Percentiles rank a stretch among this genome's conserved stretches.
phyloP scores from a whole-genome alignment of 2,888 invertebrate genomes.

The Microctonus hyperodae region DNA sequence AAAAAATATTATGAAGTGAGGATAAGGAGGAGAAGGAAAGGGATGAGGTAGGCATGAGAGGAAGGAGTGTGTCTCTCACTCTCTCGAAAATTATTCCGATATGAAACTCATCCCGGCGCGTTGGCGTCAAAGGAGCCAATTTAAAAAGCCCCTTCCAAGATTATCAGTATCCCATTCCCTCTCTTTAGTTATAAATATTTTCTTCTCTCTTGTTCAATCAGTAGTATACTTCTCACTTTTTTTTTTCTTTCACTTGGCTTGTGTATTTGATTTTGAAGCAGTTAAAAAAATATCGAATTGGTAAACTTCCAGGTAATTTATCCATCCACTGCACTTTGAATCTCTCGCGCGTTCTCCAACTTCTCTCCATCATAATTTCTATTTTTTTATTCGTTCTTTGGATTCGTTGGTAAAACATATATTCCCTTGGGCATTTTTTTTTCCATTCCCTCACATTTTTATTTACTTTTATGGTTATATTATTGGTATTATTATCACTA shows the following conservation, averaged over 20 bases:
- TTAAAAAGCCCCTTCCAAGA: constrained; percentile 62
- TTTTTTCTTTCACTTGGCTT: not conserved
- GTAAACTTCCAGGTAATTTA: constrained; percentile 60
- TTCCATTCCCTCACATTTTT: constrained; percentile 17
- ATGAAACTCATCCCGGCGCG: constrained; percentile 61
- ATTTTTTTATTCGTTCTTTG: not conserved
- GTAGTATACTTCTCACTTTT: constrained; percentile 14
- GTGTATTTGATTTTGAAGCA: constrained; percentile 9
- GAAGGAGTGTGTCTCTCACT: constrained; percentile 20
- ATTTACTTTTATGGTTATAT: constrained; percentile 31
- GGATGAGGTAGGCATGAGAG: constrained; percentile 14
- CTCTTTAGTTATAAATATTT: constrained; percentile 4
- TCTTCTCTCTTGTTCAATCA: not conserved
- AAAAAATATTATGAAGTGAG: constrained; percentile 24
- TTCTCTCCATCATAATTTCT: constrained; percentile 30
- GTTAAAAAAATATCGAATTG: constrained; percentile 47
- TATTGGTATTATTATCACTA: constrained; percentile 26
- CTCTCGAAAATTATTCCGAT: constrained; percentile 61
- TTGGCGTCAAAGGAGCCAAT: constrained; percentile 62
- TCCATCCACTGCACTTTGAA: constrained; percentile 55
- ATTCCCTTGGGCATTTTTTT: constrained; percentile 7
- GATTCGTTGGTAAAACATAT: not conserved
- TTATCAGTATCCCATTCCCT: constrained; percentile 46
- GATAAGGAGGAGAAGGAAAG: constrained; percentile 18
- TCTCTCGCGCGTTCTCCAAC: constrained; percentile 44